These are phyloP conservation scores for Diogma glabrata DNA, from an alignment of 2,888 invertebrate species.

Conservation along the genomic window DNA sequence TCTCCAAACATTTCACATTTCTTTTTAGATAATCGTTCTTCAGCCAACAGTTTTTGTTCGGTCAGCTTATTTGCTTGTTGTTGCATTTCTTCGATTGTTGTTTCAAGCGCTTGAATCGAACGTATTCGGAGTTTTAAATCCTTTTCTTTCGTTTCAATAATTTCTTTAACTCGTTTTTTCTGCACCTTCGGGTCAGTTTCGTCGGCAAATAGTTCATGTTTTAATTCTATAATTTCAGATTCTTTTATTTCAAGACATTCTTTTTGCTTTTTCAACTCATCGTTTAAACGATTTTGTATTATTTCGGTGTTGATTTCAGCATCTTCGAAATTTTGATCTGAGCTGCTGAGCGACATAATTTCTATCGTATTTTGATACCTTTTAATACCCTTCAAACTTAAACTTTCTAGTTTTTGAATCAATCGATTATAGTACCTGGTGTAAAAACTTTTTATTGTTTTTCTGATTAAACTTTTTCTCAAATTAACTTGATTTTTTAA, in stretches of 20 bases:
- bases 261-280: constrained; percentile 2
- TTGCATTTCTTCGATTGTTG: background rate
- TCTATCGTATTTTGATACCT: no score
- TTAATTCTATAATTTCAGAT: background rate
- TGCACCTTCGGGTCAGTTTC: background rate
- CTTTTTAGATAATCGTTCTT: background rate
- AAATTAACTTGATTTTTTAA: background rate
- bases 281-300: background rate
- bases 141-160: background rate
- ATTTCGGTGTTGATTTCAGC: background rate
- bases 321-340: background rate
- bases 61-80: background rate
- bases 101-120: constrained; percentile 6
- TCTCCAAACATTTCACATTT: background rate
- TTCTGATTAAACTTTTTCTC: background rate
- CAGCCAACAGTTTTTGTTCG: background rate
- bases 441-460: no score
- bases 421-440: no score
- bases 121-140: constrained; percentile 1
- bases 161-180: background rate
- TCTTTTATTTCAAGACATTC: constrained; percentile 1
- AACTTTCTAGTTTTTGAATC: background rate
- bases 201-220: background rate
- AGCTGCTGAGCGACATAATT: no score
- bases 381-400: no score